Conservation (phyloP, 1,140 invertebrate species). For the Tetramorium parvispinum region DNA sequence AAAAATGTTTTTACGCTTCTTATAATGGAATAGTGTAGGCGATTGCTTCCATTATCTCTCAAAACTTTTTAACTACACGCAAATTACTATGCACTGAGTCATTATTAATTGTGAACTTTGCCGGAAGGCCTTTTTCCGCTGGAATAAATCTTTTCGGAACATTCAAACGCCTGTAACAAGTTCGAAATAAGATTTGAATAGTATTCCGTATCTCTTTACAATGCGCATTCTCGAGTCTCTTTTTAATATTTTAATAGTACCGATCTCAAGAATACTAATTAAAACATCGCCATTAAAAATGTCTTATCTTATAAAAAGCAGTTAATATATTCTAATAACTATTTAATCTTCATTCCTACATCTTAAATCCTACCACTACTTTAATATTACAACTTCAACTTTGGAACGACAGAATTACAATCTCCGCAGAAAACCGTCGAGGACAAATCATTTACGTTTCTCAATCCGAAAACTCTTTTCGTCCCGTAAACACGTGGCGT, state of each 20-base stretch:
- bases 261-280: neutral
- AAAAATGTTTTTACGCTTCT: neutral
- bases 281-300: neutral
- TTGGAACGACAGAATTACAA: neutral
- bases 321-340: neutral
- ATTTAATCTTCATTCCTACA: neutral
- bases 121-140: neutral
- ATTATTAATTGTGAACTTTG: neutral
- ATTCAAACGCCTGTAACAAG: neutral
- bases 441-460: neutral
- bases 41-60: constrained; percentile 18
- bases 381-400: neutral
- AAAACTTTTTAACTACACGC: neutral
- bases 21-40: neutral
- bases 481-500: neutral
- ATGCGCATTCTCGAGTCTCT: no score
- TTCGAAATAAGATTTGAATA: neutral
- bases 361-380: neutral
- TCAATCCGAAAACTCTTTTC: neutral
- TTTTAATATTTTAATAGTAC: neutral
- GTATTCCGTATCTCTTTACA: neutral
- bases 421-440: neutral
- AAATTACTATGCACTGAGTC: neutral
- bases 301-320: neutral
- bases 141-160: neutral